A percentile compares a stretch with the other conserved stretches of the same genome.
Conservation (phyloP, 2,888 invertebrate genomes). For the Yponomeuta malinellus region DNA sequence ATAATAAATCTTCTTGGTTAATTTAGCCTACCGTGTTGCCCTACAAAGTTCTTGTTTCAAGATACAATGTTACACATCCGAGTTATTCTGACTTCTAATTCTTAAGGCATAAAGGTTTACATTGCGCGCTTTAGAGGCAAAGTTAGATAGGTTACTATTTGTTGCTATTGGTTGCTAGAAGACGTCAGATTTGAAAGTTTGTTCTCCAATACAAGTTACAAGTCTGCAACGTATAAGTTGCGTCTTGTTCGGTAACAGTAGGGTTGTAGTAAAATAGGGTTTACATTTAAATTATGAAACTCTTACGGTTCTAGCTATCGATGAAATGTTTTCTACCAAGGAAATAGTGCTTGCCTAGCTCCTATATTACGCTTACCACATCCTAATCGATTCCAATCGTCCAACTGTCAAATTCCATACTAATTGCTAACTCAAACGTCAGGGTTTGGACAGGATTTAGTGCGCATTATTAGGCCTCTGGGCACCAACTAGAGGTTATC, state of each 20-base stretch:
- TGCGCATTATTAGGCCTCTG: no score
- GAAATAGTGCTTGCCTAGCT: no score
- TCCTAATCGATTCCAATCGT: no score
- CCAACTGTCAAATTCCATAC: no score
- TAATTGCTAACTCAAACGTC: no score
- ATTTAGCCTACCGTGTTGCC: neutral
- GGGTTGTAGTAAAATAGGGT: neutral
- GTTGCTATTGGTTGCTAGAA: neutral
- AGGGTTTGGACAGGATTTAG: no score
- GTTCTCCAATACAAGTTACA: neutral
- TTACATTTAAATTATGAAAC: neutral
- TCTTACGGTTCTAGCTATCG: neutral
- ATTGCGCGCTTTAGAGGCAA: neutral
- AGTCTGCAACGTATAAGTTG: neutral
- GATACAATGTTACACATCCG: neutral
- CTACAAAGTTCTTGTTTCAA: neutral
- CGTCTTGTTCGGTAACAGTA: neutral
- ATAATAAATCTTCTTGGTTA: no score
- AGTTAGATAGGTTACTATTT: neutral
- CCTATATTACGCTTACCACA: no score
- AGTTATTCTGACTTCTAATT: neutral
- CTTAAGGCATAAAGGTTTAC: neutral
- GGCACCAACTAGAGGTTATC: no score
- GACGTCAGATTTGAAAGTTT: neutral
- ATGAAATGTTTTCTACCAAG: neutral